Evolutionary conservation across 2,888 invertebrate species (phyloP).

Genomic region (Xestia c-nigrum): DNA sequence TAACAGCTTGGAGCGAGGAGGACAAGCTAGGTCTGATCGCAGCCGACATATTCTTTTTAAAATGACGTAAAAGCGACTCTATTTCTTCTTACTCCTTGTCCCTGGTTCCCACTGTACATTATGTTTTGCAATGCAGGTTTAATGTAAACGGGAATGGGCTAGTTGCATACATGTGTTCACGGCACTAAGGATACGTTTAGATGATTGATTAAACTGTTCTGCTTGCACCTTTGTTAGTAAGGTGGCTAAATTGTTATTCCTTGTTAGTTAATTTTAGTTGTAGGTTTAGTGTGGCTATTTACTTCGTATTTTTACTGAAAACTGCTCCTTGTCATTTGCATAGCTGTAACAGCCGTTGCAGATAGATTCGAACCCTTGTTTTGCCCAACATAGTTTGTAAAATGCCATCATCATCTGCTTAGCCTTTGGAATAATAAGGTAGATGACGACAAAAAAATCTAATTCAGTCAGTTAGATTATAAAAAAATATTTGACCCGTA

Average conservation of each 20-base stretch:
- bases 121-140: constrained; percentile 41
- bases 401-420: not conserved
- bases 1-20: too few relatives aligned
- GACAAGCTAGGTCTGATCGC: too few relatives aligned
- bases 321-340: not conserved
- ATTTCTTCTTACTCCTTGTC: constrained; percentile 12
- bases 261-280: not conserved
- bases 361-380: not conserved
- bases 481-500: too few relatives aligned
- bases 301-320: not conserved
- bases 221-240: not conserved
- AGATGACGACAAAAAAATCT: too few relatives aligned
- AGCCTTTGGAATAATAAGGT: not conserved
- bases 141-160: constrained; percentile 19
- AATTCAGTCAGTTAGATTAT: too few relatives aligned
- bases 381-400: not conserved
- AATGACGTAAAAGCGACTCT: constrained; percentile 1
- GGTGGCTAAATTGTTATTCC: not conserved
- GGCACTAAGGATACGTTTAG: constrained; percentile 4
- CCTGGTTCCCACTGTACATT: not conserved
- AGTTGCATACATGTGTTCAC: constrained; percentile 24
- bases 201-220: constrained; percentile 14
- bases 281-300: not conserved
- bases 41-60: too few relatives aligned
- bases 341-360: not conserved